Evolutionary conservation across 2,797 vertebrate species (phyloP), one percentile per base, ranked within the genome.

Genomic region (Catostomus latipinnis): DNA sequence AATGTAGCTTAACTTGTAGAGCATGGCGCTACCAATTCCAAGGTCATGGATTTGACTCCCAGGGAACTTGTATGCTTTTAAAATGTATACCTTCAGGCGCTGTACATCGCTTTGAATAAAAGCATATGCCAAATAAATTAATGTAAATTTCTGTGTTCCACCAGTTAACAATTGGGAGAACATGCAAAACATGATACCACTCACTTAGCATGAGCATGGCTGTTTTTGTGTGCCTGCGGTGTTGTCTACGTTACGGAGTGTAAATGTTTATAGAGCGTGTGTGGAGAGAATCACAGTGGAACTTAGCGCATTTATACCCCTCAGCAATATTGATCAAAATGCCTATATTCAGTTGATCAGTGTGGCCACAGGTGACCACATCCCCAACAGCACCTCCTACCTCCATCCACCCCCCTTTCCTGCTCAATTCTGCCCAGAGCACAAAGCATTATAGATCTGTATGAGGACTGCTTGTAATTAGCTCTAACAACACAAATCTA

Each of bases 401-500:
- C 34, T 34, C 34, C 3, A 34, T 34, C 34, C 34, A 34, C 34
- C 45, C 50, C 68, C 67, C 54, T 81, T 87, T 81, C 80, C 72
- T 85, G 84, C 87, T 89, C 84, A 83, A 87, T 92, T 89, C 86
- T 80, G 65, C 88, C 87, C 81, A 86, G 80, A 87, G 91, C 90
- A 88, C 79, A 86, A 84, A 88, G 81, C 83, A 58, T 10, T 84
- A 83, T 80, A 88, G 88, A 89, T 92, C 92, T 85, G 86, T 88
- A 87, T 88, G 88, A 84, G 75, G 69, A 89, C 87, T 82, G 84
- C 89, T 88, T 88, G 88, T 92, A 89, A 93, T 93, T 90, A 91
- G 92, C 88, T 92, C 88, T 86, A 90, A 93, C 91, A 91, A 90
- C 87, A 87, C 78, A 92, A 92, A 93, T 93, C 87, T 91, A 90